Evolutionary conservation across 2,113 vertebrate species (phyloP).

Genomic region (Alexandromys fortis): DNA sequence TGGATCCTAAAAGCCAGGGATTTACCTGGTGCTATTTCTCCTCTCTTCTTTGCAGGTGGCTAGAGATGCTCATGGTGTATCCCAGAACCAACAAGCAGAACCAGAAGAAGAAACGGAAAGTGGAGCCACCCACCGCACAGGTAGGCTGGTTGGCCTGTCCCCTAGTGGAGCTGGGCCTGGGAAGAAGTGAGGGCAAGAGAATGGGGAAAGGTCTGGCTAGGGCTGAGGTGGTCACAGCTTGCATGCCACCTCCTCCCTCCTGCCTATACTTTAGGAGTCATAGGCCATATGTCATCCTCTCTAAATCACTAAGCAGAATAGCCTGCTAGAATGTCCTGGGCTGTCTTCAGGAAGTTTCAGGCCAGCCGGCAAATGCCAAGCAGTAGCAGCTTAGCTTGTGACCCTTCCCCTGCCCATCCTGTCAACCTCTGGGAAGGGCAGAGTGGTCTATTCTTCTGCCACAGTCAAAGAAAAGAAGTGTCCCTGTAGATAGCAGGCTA

Average conservation of each 20-base stretch:
- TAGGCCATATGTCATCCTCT: background rate
- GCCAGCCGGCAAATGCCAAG: background rate
- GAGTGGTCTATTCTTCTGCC: background rate
- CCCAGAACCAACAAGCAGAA: constrained; percentile 98
- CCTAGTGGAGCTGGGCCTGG: background rate
- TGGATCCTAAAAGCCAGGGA: background rate
- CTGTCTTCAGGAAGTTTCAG: background rate
- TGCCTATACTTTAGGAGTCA: background rate
- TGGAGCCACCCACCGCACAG: constrained; percentile 96
- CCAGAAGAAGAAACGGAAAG: constrained; percentile 99
- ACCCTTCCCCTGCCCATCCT: background rate
- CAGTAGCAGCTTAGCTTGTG: no score
- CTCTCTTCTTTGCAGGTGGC: constrained; percentile 89
- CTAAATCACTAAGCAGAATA: background rate
- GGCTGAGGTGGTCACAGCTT: background rate
- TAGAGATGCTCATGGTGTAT: constrained; percentile 95
- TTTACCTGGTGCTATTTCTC: background rate
- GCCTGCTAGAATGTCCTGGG: background rate
- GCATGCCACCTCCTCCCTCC: background rate
- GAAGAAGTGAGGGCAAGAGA: background rate
- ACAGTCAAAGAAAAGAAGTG: constrained; percentile 66
- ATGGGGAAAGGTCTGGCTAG: background rate
- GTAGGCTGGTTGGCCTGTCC: constrained; percentile 81
- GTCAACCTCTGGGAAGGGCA: background rate
- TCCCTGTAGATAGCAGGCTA: constrained; percentile 74